Conservation (phyloP, 2,113 vertebrate species). For the Corydoras maculifer region DNA sequence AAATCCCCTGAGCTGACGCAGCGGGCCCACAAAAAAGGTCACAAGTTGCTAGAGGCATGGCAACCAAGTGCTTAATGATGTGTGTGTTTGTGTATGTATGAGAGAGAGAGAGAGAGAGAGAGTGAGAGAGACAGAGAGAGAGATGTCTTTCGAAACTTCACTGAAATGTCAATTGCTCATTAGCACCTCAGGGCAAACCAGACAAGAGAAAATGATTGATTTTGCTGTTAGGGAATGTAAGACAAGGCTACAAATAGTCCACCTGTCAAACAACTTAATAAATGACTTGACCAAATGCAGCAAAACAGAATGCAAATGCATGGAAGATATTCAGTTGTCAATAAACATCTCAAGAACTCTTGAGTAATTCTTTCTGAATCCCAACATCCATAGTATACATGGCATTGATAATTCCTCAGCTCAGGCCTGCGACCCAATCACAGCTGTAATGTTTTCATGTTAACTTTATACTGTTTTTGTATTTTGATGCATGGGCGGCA, state of each 20-base stretch:
- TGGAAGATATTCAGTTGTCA: constrained; percentile 18
- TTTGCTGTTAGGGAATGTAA: constrained; percentile 45
- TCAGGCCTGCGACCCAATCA: no score
- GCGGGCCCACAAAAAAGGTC: background rate
- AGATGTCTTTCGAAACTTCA: constrained; percentile 42
- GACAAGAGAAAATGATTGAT: constrained; percentile 46
- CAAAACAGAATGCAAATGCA: constrained; percentile 33
- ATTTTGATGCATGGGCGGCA: no score
- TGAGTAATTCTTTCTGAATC: background rate
- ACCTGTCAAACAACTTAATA: constrained; percentile 42
- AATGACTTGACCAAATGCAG: constrained; percentile 28
- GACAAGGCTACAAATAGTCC: constrained; percentile 44
- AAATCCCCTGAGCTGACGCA: no score
- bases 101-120: constrained; percentile 35
- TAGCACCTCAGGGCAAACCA: constrained; percentile 43
- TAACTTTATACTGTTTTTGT: no score
- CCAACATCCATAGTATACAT: no score
- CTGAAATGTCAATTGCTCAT: constrained; percentile 53
- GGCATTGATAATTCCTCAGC: no score
- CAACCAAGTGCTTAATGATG: no score
- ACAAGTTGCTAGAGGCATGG: no score
- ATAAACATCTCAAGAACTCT: constrained; percentile 3
- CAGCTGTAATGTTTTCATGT: no score
- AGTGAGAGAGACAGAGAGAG: constrained; percentile 5
- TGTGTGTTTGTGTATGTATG: no score